phyloP scores from a whole-genome alignment of 2,113 vertebrate species.

The Eclectus roratus region DNA sequence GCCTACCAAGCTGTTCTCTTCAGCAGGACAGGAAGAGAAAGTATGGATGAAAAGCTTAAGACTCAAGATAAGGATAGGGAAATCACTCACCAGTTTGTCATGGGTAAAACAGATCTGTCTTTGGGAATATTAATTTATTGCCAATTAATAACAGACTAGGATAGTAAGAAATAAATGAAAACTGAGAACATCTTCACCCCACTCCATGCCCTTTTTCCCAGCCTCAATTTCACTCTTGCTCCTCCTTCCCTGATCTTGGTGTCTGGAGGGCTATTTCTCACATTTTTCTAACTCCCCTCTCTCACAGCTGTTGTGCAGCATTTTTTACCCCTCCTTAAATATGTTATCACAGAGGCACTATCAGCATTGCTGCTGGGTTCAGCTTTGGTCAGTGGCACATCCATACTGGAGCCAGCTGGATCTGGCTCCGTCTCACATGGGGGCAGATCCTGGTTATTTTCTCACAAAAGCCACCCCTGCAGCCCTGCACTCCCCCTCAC shows the following conservation, averaged over 20 bases:
- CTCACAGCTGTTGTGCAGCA: not conserved
- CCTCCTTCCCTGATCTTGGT: not conserved
- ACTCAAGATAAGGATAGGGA: not conserved
- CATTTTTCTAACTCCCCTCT: not conserved
- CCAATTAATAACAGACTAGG: not conserved
- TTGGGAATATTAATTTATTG: not conserved
- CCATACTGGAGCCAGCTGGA: not conserved
- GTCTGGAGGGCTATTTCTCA: not conserved
- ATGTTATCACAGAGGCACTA: not conserved
- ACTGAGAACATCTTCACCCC: not conserved
- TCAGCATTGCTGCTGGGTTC: not conserved
- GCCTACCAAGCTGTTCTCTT: not conserved
- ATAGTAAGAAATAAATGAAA: not conserved
- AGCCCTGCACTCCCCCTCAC: fast-evolving
- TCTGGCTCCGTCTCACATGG: not conserved
- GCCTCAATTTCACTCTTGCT: not conserved
- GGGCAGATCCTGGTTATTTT: not conserved
- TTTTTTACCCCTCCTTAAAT: not conserved
- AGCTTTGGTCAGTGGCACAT: not conserved
- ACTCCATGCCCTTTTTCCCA: not conserved
- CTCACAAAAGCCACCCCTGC: not conserved
- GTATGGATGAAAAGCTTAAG: not conserved
- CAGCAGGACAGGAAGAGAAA: not conserved
- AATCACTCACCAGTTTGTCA: not conserved
- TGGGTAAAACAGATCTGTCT: not conserved